Evolutionary conservation across 1,140 invertebrate species (phyloP), one percentile per base, ranked within the genome.

Genomic region (Charaxes varanes): DNA sequence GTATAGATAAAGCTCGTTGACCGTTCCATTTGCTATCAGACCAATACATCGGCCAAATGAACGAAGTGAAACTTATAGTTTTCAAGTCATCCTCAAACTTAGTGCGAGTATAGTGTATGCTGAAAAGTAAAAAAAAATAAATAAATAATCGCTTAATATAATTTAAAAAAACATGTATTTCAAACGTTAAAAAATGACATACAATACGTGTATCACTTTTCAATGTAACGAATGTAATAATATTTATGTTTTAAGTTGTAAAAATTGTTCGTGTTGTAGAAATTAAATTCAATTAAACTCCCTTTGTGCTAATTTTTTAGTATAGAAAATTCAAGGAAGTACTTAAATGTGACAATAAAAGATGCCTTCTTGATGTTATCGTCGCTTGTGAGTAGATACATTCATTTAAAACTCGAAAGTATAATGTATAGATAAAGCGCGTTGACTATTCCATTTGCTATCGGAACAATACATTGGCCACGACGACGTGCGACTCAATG

Each of bases 11-110:
- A 47, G 45, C 44, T 47, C 41, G 44, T 45, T 43, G 62, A 66
- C 62, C 57, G 71, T 68, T 65, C 57, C 56, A 58, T 62, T 61
- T 53, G 48, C 53, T 53, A 54, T 63, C 57, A 55, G 54, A 66
- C 76, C 77, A 81, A 76, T 72, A 51, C 65, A 61, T 70, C 58
- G 64, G 43, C 69, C 63, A 61, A 69, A n/a, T n/a, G n/a, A 16
- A 62, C 69, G 73, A 76, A 63, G 59, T 53, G 58, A 53, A 62
- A 63, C 63, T 73, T 66, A 63, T 70, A 64, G 65, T 69, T 60
- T 76, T 74, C 72, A 74, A 79, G 74, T 79, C 72, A 76, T n/a
- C n/a, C n/a, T n/a, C n/a, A n/a, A n/a, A n/a, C n/a, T n/a, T n/a
- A n/a, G n/a, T n/a, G n/a, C n/a, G n/a, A n/a, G n/a, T n/a, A n/a